Conservation (phyloP, 35 echinoderm and acorn worm genomes). For the Apostichopus californicus region DNA sequence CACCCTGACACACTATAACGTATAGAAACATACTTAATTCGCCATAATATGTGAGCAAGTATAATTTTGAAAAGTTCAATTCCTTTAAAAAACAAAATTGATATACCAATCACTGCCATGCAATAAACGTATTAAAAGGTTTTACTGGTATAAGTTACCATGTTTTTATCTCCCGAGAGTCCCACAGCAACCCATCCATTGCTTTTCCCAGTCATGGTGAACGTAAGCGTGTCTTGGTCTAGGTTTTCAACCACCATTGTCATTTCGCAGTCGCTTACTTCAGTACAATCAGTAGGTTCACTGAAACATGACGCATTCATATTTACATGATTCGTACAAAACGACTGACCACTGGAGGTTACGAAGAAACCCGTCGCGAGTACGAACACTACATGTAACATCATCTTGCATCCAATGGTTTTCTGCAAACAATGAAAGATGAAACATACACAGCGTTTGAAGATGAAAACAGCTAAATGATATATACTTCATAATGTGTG, state of each 20-base stretch:
- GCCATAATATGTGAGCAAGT: no score
- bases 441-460: no score
- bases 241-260: background rate
- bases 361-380: background rate
- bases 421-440: no score
- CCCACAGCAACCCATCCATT: slow-evolving; percentile 3
- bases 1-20: no score
- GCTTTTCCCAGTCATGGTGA: slow-evolving; percentile 8
- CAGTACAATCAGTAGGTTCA: background rate
- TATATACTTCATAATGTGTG: background rate
- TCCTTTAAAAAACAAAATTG: no score
- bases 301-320: background rate
- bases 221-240: background rate
- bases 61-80: no score
- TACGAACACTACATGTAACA: background rate
- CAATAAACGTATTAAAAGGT: no score
- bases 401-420: background rate
- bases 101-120: no score
- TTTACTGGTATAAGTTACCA: background rate
- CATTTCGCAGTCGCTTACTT: slow-evolving; percentile 7
- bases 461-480: no score
- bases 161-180: background rate
- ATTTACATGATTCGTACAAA: background rate
- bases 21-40: no score
- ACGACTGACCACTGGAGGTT: background rate